Evolutionary conservation across 2,797 vertebrate genomes (phyloP).

Genomic region (Molossus molossus): DNA sequence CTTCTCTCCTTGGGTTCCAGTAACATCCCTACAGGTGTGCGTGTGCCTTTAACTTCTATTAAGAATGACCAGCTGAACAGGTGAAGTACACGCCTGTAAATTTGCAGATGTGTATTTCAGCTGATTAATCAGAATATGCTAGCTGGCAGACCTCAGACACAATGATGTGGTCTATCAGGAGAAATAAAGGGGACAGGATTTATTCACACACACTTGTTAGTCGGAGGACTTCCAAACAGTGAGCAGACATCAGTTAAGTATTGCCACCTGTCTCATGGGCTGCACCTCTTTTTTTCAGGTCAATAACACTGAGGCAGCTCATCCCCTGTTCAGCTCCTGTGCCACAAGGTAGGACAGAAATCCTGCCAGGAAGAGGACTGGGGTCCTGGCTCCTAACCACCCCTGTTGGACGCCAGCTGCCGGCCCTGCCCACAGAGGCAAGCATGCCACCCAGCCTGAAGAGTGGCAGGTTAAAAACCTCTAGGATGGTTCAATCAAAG

Average conservation of each 20-base stretch:
- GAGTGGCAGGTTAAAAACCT: constrained; percentile 77
- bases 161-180: neutral
- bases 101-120: neutral
- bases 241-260: neutral
- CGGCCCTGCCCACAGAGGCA: constrained; percentile 26
- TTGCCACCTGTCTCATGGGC: neutral
- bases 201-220: constrained; percentile 54
- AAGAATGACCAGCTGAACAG: constrained; percentile 31
- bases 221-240: constrained; percentile 12
- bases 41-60: constrained; percentile 35
- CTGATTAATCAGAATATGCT: constrained; percentile 36
- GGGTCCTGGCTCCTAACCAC: constrained; percentile 42
- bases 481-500: constrained; percentile 82
- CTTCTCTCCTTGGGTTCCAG: neutral
- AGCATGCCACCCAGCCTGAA: neutral
- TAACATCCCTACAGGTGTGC: neutral
- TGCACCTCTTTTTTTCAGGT: constrained; percentile 11
- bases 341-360: constrained; percentile 23
- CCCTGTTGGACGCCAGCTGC: constrained; percentile 8
- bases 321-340: constrained; percentile 30
- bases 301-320: neutral
- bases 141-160: constrained; percentile 25
- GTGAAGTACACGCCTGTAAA: constrained; percentile 12
- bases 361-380: constrained; percentile 32
- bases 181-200: constrained; percentile 30